Evolutionary conservation across 1,140 invertebrate species (phyloP).

Genomic region (Argopecten irradians): DNA sequence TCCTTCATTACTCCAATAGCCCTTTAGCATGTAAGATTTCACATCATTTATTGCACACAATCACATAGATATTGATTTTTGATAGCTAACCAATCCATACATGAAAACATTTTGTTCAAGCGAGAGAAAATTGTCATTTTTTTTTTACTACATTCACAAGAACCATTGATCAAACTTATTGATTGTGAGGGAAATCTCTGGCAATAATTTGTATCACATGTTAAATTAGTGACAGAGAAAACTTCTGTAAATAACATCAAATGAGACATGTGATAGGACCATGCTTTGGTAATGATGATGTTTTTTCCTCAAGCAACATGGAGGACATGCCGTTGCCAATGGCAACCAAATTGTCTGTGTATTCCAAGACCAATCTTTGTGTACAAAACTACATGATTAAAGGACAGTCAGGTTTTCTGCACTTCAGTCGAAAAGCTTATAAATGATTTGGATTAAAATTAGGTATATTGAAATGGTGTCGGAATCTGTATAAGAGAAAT

Average conservation of each 20-base stretch:
- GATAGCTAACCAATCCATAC: neutral
- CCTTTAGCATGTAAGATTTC: neutral
- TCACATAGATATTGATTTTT: slow-evolving; percentile 1
- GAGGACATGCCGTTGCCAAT: neutral
- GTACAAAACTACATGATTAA: neutral
- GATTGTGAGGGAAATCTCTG: neutral
- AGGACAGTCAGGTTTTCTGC: no score
- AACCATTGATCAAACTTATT: neutral
- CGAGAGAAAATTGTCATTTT: neutral
- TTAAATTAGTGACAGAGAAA: neutral
- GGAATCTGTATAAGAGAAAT: no score
- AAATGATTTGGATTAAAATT: no score
- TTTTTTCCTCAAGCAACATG: neutral
- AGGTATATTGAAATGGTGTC: no score
- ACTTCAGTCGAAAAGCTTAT: no score
- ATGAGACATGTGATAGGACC: neutral
- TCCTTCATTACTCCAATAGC: neutral
- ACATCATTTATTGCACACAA: neutral
- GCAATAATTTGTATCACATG: neutral
- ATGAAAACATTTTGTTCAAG: neutral
- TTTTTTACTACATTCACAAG: neutral
- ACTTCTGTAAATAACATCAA: neutral
- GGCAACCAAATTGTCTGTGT: neutral
- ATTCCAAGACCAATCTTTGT: slow-evolving; percentile 8
- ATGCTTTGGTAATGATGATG: neutral